Evolutionary conservation across 2,113 vertebrate genomes (phyloP), one percentile per base, ranked within the genome.

Genomic region (Pangasianodon gigas): DNA sequence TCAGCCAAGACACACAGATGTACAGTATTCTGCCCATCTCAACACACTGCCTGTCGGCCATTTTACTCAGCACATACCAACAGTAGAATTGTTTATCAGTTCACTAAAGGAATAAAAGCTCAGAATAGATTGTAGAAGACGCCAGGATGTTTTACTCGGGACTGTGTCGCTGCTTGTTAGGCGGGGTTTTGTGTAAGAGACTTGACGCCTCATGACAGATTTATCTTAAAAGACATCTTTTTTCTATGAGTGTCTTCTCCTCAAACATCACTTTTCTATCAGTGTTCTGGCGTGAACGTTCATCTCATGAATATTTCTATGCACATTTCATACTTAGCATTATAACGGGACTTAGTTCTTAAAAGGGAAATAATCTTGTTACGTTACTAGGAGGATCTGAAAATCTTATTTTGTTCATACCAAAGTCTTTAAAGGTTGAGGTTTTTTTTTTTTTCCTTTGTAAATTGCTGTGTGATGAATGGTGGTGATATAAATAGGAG

Each of bases 371-470:
- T 60, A 60, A 84, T 60, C 18, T 29, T 21, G n/a, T 82, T 83
- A 54, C 67, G 24, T 58, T 93, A 91, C 65, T 86, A 91, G 29
- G n/a, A 86, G 46, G 52, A 88, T 91, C 62, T 87, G 85, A 90
- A 79, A 91, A 89, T 87, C 93, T 84, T 60, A 60, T 94, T 93
- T 94, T 91, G 89, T 95, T 95, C 93, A 95, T 94, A 96, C 96
- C 96, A 96, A 96, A 96, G 96, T 95, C 92, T 94, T 92, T 90
- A 74, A 86, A 90, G 41, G 87, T 79, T 58, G 52, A 18, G 60
- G 91, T 92, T 89, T 44, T 32, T 88, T 83, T 19, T 77, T 56
- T 90, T 93, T 84, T 81, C 46, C 51, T 82, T 71, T 69, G 84
- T 82, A 75, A 62, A 44, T 52, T 89, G 29, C 65, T 77, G 62